Evolutionary conservation across 2,797 vertebrate genomes (phyloP).

Genomic region (Myotis vivesi): DNA sequence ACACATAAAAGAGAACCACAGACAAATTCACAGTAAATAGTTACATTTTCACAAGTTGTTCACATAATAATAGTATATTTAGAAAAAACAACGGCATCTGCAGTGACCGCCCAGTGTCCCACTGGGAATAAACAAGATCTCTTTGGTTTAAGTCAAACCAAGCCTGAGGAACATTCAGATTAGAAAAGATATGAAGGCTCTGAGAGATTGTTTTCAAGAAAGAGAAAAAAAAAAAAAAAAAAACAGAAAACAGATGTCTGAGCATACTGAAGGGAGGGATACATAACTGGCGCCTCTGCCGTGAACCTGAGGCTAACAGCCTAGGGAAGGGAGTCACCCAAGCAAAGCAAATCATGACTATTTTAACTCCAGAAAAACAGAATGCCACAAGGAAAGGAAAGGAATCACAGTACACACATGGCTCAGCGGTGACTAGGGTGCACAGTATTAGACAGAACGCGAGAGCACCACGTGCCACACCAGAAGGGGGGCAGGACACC

Average conservation of each 20-base stretch:
- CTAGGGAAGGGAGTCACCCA: neutral
- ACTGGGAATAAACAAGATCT: neutral
- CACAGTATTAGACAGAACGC: too few species aligned
- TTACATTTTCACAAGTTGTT: neutral
- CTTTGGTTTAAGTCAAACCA: neutral
- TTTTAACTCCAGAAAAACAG: conserved; percentile 45
- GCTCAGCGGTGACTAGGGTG: neutral
- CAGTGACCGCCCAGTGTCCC: neutral
- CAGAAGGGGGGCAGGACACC: fast-evolving
- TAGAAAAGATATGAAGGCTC: neutral
- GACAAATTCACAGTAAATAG: neutral
- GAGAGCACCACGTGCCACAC: neutral
- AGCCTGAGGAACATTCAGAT: neutral
- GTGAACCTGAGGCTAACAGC: neutral
- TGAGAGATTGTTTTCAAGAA: neutral
- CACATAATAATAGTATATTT: neutral
- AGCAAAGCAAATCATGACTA: neutral
- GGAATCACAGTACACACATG: neutral
- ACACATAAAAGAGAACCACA: neutral
- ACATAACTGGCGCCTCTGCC: neutral
- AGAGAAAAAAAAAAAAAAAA: neutral
- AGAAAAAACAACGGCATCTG: neutral
- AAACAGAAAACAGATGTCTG: neutral
- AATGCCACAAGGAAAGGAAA: neutral
- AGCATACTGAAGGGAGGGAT: neutral